phyloP scores from a whole-genome alignment of 2,888 invertebrate genomes.

The Lasioglossum marginatum region DNA sequence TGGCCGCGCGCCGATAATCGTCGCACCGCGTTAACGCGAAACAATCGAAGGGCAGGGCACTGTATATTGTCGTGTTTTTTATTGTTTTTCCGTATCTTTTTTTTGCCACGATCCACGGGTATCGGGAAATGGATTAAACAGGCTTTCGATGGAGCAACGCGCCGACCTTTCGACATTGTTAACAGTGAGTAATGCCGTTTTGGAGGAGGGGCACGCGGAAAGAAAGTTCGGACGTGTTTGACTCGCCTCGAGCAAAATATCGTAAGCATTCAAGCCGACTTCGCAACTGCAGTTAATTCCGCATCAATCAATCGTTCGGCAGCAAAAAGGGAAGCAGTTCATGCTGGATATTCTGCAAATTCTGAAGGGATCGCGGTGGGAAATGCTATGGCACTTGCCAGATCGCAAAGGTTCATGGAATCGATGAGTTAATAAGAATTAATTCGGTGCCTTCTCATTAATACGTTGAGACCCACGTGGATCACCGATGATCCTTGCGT shows the following conservation, averaged over 20 bases:
- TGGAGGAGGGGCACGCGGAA: not conserved
- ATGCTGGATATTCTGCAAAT: not conserved
- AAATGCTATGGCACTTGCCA: not conserved
- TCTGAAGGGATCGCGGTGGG: not conserved
- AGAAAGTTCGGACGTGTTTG: conserved; percentile 17
- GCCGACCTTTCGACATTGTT: conserved; percentile 4
- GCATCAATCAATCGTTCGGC: conserved; percentile 39
- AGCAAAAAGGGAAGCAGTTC: conserved; percentile 5
- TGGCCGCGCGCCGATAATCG: conserved; percentile 18
- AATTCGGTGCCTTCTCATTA: no score
- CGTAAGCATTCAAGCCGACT: conserved; percentile 10
- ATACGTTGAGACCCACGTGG: no score
- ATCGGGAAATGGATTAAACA: conserved; percentile 4
- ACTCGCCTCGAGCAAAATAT: not conserved
- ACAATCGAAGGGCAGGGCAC: not conserved
- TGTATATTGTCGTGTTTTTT: not conserved
- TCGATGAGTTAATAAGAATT: not conserved
- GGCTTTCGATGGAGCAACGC: not conserved
- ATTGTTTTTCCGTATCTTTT: not conserved
- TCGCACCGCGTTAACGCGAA: conserved; percentile 14
- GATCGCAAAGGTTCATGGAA: not conserved
- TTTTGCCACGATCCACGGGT: not conserved
- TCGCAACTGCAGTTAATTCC: conserved; percentile 35
- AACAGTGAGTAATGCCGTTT: conserved; percentile 8
- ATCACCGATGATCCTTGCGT: no score